Evolutionary conservation across 2,888 invertebrate species (phyloP), one percentile per base, ranked within the genome.

Genomic region (Ophioninae sp.): DNA sequence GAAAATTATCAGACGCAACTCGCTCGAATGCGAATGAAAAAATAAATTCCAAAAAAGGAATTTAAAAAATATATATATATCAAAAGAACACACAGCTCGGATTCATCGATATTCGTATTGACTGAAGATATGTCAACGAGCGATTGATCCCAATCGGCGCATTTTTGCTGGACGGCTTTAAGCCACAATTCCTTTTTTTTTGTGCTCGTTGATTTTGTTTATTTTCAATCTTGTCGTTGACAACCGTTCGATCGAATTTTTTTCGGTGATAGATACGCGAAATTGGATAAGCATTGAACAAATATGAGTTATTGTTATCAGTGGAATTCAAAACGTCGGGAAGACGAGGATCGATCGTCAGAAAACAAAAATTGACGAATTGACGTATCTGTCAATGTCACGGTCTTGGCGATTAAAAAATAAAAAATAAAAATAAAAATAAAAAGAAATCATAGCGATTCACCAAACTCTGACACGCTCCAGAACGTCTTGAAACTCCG

Each of bases 381-480:
- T 67, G 44, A 39, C 59, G 58, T 58, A 23, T 39, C 30, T 37
- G 30, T 30, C 6, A 69, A 58, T 6, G 17, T 69, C 69, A 63
- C 39, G 41, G 44, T 68, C 68, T 51, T 73, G 41, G 20, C 44
- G 51, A 77, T 61, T 10, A 30, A 61, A 61, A n/a, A 44, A 41
- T 44, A 23, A 37, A 3, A 22, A 64, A 64, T 17, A 59, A 22
- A 58, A n/a, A n/a, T n/a, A n/a, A n/a, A n/a, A n/a, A n/a, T n/a
- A n/a, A n/a, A 58, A 20, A 59, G 7, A 44, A 73, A 37, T 77
- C 30, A 10, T 67, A 56, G 23, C n/a, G 44, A 83, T 80, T 83
- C 68, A 83, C 83, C 83, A 83, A 68, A 80, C 56, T 78, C 39
- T 74, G 5, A 69, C 73, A n/a, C 73, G 69, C 41, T 77, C 68